phyloP scores from a whole-genome alignment of 2,113 vertebrate species.

The Deroptyus accipitrinus region DNA sequence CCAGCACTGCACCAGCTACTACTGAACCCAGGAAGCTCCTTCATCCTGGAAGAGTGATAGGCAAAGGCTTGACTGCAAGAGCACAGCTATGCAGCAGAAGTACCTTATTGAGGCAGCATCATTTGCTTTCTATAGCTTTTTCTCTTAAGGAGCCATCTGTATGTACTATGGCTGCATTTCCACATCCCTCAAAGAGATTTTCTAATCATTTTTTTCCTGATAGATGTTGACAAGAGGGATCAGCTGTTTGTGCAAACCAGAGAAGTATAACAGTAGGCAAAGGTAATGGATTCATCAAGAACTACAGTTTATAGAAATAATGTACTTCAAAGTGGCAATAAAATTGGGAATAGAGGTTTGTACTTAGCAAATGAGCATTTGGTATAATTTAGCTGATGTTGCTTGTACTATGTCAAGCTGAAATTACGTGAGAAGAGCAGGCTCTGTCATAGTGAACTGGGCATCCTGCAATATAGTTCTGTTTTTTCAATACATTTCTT shows the following conservation, averaged over 20 bases:
- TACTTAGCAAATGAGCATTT: background rate
- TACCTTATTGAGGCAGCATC: background rate
- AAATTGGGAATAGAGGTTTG: background rate
- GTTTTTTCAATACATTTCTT: background rate
- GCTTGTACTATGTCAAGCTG: background rate
- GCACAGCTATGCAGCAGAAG: background rate
- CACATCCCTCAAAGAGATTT: background rate
- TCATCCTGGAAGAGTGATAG: background rate
- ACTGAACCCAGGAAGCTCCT: background rate
- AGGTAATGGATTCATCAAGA: background rate
- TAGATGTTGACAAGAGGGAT: background rate
- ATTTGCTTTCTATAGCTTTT: slow-evolving; percentile 21
- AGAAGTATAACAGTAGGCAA: background rate
- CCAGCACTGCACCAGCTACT: too few species aligned
- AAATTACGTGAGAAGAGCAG: background rate
- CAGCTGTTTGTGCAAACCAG: background rate
- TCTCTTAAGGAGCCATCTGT: background rate
- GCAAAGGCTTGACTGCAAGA: slow-evolving; percentile 5
- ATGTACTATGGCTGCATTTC: background rate
- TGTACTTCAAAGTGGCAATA: background rate
- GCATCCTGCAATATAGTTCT: background rate
- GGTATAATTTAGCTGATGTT: background rate
- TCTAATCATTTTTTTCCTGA: background rate
- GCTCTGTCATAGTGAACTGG: background rate
- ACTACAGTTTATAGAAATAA: background rate